Conservation (phyloP, 2,797 vertebrate genomes). For the Parauchenoglanis ngamensis region DNA sequence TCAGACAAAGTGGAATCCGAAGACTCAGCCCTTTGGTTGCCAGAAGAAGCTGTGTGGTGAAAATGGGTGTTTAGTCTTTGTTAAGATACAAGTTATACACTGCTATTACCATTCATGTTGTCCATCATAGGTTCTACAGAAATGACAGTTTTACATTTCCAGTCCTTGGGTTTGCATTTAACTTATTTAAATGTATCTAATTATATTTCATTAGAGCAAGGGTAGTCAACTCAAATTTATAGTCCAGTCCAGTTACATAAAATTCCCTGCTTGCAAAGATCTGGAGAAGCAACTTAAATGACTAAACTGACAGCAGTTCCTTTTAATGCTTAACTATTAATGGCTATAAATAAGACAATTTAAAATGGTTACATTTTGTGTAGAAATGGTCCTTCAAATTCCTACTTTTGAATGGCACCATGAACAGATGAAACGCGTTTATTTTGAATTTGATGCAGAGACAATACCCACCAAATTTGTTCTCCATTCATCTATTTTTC, state of each 20-base stretch:
- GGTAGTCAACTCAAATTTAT: background rate
- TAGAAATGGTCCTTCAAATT: background rate
- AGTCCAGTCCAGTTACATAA: background rate
- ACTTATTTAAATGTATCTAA: too few species aligned
- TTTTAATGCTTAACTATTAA: background rate
- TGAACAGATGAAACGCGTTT: background rate
- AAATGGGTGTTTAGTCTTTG: background rate
- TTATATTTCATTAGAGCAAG: background rate
- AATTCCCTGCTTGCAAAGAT: background rate
- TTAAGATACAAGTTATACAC: background rate
- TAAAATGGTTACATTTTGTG: background rate
- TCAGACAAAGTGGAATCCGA: conserved; percentile 66
- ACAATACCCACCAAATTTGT: background rate
- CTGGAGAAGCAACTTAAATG: background rate
- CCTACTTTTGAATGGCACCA: background rate
- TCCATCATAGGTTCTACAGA: background rate
- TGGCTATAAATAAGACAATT: background rate
- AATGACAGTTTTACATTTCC: background rate
- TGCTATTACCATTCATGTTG: background rate
- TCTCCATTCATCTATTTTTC: background rate
- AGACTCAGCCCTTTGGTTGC: conserved; percentile 39
- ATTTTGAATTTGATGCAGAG: background rate
- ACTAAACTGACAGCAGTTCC: background rate
- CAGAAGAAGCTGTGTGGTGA: conserved; percentile 39
- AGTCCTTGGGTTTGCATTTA: background rate